Percentiles rank a stretch among this genome's conserved stretches.
Evolutionary conservation across 2,113 vertebrate genomes (phyloP).

Genomic region (Gambusia holbrooki): DNA sequence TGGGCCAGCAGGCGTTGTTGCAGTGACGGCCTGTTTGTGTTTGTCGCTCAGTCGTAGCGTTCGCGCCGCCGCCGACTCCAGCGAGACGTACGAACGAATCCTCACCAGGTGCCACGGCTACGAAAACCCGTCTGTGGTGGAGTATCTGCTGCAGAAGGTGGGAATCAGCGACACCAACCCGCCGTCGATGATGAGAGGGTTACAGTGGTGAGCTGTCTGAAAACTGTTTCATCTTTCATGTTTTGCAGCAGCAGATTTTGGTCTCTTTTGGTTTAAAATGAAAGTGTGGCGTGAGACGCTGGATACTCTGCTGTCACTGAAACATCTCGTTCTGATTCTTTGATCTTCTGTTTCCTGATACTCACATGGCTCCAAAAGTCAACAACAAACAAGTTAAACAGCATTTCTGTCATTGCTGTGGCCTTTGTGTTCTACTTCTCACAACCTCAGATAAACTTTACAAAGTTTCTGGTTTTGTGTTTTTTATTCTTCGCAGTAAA

Average conservation of each 20-base stretch:
- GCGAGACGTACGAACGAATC: conserved; percentile 87
- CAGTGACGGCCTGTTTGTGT: too few species aligned
- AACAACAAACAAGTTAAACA: background rate
- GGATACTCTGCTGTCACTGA: too few species aligned
- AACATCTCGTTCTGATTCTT: background rate
- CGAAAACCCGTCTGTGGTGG: conserved; percentile 93
- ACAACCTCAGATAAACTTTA: background rate
- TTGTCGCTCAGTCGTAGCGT: too few species aligned
- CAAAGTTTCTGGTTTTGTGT: fast-evolving
- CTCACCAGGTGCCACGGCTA: conserved; percentile 88
- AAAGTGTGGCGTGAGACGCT: too few species aligned
- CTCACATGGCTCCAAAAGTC: background rate
- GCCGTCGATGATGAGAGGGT: conserved; percentile 94
- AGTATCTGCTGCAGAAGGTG: conserved; percentile 89
- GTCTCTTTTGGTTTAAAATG: too few species aligned
- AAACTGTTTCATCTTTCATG: background rate
- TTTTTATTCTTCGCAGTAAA: conserved; percentile 79
- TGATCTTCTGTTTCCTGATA: background rate
- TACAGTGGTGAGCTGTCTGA: conserved; percentile 86
- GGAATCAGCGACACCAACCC: conserved; percentile 90
- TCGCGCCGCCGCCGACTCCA: conserved; percentile 80
- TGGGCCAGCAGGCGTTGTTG: too few species aligned
- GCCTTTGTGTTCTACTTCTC: background rate
- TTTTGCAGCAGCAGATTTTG: background rate
- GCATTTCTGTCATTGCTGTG: background rate